Percentiles rank a stretch among this genome's conserved stretches.
These are phyloP conservation scores for Augochlora pura DNA, from an alignment of 1,140 invertebrate species.

Conservation along the genomic window DNA sequence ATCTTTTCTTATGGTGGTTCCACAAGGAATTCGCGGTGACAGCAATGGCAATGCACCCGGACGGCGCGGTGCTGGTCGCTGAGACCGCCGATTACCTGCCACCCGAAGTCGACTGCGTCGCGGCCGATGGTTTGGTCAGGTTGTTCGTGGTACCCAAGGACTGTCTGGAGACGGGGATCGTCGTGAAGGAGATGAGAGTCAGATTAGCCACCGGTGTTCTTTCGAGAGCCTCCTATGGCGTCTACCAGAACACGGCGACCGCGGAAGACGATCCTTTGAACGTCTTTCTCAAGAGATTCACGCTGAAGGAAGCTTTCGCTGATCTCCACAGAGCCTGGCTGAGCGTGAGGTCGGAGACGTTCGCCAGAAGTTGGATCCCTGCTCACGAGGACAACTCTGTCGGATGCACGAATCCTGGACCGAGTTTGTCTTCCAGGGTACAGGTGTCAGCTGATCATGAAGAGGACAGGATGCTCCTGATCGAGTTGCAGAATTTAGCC, in stretches of 20 bases:
- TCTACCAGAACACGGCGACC: conserved; percentile 19
- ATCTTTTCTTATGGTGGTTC: conserved; percentile 82
- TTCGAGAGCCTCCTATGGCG: conserved; percentile 63
- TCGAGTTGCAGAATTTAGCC: conserved; percentile 74
- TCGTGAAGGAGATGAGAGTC: conserved; percentile 75
- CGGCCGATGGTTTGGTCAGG: conserved; percentile 75
- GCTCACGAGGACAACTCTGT: conserved; percentile 46
- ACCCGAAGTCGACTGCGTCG: conserved; percentile 72
- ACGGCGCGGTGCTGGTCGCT: conserved; percentile 77
- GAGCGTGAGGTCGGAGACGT: conserved; percentile 77
- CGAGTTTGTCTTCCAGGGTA: conserved; percentile 45
- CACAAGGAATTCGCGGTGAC: conserved; percentile 80
- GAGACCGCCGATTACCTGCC: conserved; percentile 76
- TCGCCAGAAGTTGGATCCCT: conserved; percentile 74
- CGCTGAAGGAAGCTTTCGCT: conserved; percentile 80
- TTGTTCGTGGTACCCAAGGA: conserved; percentile 71
- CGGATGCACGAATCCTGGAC: conserved; percentile 15
- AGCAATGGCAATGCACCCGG: conserved; percentile 78
- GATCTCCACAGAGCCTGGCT: conserved; percentile 80
- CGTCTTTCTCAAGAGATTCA: conserved; percentile 73
- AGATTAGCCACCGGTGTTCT: conserved; percentile 75
- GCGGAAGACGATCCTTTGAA: conserved; percentile 55
- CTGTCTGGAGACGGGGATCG: conserved; percentile 70
- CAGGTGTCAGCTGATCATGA: conserved; percentile 53
- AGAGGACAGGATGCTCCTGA: conserved; percentile 70